These are phyloP conservation scores for Charanyca ferruginea DNA, from an alignment of 2,888 invertebrate genomes.

Conservation along the genomic window DNA sequence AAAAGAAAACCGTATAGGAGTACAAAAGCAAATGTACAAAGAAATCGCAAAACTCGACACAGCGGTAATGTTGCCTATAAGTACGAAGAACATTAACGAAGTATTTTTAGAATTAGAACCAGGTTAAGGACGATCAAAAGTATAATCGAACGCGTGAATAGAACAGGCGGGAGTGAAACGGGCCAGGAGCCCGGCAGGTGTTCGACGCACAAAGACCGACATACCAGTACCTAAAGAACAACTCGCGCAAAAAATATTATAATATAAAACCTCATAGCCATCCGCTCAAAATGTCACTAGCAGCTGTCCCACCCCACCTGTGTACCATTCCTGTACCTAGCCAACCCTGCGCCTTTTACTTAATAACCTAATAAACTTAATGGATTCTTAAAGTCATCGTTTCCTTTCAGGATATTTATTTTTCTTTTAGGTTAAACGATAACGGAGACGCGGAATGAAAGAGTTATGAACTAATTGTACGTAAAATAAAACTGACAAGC, in stretches of 20 bases:
- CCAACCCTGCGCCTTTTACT: constrained; percentile 60
- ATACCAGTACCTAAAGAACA: constrained; percentile 69
- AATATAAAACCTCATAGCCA: constrained; percentile 74
- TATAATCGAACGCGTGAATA: constrained; percentile 69
- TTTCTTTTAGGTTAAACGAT: constrained; percentile 12
- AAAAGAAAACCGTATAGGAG: not conserved
- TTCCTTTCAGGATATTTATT: constrained; percentile 27
- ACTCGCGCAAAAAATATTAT: constrained; percentile 77
- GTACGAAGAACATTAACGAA: constrained; percentile 49
- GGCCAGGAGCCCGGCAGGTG: constrained; percentile 81
- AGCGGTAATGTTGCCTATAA: constrained; percentile 12
- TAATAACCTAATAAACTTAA: constrained; percentile 56
- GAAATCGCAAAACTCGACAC: constrained; percentile 2
- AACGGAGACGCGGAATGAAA: constrained; percentile 11
- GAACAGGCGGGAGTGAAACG: constrained; percentile 71
- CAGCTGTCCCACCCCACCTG: constrained; percentile 83
- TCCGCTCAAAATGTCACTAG: constrained; percentile 82
- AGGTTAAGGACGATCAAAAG: constrained; percentile 71
- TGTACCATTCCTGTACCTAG: constrained; percentile 70
- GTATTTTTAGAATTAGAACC: constrained; percentile 61
- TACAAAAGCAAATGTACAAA: constrained; percentile 4
- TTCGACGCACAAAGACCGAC: constrained; percentile 79
- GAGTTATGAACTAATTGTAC: constrained; percentile 26
- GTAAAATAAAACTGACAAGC: constrained; percentile 6
- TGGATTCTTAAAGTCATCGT: constrained; percentile 44